Evolutionary conservation across 2,888 invertebrate species (phyloP), one percentile per base, ranked within the genome.

Genomic region (Argyra leucocephala): DNA sequence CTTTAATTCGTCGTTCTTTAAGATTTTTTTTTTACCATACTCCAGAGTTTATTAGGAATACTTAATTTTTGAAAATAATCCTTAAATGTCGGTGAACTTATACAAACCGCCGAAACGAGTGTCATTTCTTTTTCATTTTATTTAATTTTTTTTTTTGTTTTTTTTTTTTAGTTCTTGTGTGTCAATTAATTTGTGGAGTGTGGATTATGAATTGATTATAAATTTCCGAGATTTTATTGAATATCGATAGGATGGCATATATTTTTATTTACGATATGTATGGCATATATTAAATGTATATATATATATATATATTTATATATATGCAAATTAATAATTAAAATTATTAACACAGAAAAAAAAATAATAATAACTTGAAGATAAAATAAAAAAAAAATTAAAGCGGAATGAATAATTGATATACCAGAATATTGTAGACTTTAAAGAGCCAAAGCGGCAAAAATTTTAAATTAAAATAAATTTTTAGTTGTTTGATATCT

Each of bases 171-270:
- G n/a, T n/a, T n/a, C n/a, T n/a, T n/a, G n/a, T n/a, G n/a, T n/a
- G n/a, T 31, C 31, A 48, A 48, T 48, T 48, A 48, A 48, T 48
- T 48, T 48, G 48, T 48, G 48, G 48, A 48, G 48, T 48, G 48
- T 48, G 48, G 48, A 48, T 48, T 48, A 48, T 48, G 48, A 48
- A 48, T 48, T 48, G 48, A 18, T 48, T 18, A 48, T 48, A 48
- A 48, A 48, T 48, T 48, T 48, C 5, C 7, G n/a, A 37, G 15
- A 37, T 48, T 48, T 48, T n/a, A 48, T n/a, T n/a, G n/a, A n/a
- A n/a, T n/a, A n/a, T 48, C 48, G 18, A 18, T 48, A 12, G 18
- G 5, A 18, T 48, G 15, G 48, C 12, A 48, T 48, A 48, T 5
- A 48, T 48, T 48, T 48, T 18, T 18, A 48, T 18, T 37, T 48